phyloP scores from a whole-genome alignment of 2,888 invertebrate genomes.

The Thera britannica region DNA sequence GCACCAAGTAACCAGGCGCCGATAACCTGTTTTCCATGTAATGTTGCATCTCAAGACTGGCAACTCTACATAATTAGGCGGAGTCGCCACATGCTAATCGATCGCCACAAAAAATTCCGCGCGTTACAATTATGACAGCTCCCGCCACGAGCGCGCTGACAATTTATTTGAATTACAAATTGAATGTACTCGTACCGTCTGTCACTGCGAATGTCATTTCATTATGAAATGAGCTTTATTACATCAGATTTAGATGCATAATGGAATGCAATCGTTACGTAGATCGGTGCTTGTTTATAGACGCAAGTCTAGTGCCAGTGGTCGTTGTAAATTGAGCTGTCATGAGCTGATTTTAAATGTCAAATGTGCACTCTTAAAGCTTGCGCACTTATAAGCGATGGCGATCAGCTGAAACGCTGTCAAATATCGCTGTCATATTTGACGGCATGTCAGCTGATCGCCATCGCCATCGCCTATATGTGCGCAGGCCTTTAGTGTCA shows the following conservation, averaged over 20 bases:
- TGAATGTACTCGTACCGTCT: constrained; percentile 53
- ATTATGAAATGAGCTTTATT: constrained; percentile 12
- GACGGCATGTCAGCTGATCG: no score
- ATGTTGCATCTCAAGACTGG: constrained; percentile 5
- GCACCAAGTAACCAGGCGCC: neutral
- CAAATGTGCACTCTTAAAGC: neutral
- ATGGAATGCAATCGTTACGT: neutral
- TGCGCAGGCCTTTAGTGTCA: no score
- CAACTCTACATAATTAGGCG: constrained; percentile 27
- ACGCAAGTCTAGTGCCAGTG: neutral
- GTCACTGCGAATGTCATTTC: constrained; percentile 2
- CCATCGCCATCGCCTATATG: no score
- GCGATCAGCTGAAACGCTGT: no score
- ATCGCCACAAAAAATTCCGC: constrained; percentile 65
- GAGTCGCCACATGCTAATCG: constrained; percentile 54
- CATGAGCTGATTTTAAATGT: neutral
- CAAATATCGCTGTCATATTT: no score
- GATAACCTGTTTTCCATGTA: constrained; percentile 8
- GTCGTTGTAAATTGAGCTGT: neutral
- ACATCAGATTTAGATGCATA: neutral
- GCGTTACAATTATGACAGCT: constrained; percentile 74
- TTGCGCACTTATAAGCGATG: no score
- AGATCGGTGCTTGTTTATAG: neutral
- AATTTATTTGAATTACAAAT: constrained; percentile 84
- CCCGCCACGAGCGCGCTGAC: constrained; percentile 61